Evolutionary conservation across 2,797 vertebrate genomes (phyloP).

Genomic region (Lagodon rhomboides): DNA sequence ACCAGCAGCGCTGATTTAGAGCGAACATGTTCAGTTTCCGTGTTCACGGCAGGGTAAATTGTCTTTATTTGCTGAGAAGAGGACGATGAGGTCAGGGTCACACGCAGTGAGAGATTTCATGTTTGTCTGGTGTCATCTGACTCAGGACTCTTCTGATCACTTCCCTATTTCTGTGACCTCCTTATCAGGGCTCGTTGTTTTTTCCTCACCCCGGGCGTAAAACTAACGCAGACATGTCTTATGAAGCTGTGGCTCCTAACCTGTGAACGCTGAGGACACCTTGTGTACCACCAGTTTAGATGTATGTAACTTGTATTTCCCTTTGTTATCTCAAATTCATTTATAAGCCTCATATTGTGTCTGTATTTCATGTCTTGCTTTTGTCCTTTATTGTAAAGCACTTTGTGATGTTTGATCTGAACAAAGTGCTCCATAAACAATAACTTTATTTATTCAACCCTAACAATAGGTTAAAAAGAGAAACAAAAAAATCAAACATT

Average conservation of each 20-base stretch:
- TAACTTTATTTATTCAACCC: no score
- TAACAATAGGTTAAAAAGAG: no score
- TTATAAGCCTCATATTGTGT: background rate
- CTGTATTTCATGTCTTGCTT: background rate
- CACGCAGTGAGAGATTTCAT: background rate
- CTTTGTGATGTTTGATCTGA: background rate
- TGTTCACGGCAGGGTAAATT: slow-evolving; percentile 1
- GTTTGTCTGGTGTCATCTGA: background rate
- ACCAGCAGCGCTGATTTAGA: background rate
- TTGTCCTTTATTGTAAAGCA: background rate
- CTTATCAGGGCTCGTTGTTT: background rate
- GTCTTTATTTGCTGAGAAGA: background rate
- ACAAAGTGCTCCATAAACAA: background rate
- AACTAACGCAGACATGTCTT: background rate
- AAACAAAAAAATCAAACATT: no score
- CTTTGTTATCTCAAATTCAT: background rate
- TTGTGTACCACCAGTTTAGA: background rate
- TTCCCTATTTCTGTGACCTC: background rate
- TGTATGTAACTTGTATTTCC: background rate
- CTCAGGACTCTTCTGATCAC: background rate
- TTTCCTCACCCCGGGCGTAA: background rate
- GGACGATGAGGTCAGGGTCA: background rate
- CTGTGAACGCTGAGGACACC: background rate
- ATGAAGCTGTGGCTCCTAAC: background rate
- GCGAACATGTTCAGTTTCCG: slow-evolving; percentile 30